Evolutionary conservation across 2,113 vertebrate species (phyloP), one percentile per base, ranked within the genome.

Genomic region (Callorhinus ursinus): DNA sequence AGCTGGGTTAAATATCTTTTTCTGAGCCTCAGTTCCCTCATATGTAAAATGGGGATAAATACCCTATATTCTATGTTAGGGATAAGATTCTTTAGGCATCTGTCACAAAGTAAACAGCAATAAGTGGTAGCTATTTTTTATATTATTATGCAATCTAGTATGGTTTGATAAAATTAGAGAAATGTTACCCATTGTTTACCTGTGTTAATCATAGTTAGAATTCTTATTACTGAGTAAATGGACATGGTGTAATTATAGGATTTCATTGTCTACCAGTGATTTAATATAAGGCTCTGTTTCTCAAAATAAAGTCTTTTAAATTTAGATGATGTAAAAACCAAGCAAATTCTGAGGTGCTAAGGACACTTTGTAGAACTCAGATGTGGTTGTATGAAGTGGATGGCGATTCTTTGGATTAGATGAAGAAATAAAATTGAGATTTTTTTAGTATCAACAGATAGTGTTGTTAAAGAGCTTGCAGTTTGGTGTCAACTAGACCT

Each of bases 191-290:
- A 86, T 4, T 84, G 3, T 90, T 87, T 87, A 36, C 82, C 21
- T 65, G 7, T 53, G 69, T 22, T 67, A 10, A 33, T 76, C 24
- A 55, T 77, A 93, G 51, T 96, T 42, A 88, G 57, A 63, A 65
- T 90, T 94, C 59, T 79, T 83, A 51, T 79, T 96, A 49, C 24
- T 74, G 26, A 72, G n/a, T 92, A 74, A 87, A 24, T 89, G 36
- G 59, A 28, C 84, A 13, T 36, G 89, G n/a, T 88, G 80, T 88
- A 87, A 94, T 85, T 92, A 19, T 93, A 63, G 21, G 3, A 28
- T 83, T 80, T 49, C 42, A 69, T 97, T 95, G 7, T 77, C 53
- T 83, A 33, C 49, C 31, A 84, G 46, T 81, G 69, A 65, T 87
- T 89, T 92, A 82, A 53, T 86, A 51, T 21, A 85, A 88, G 18